These are phyloP conservation scores for Andinoacara biseriatus DNA, from an alignment of 2,113 vertebrate genomes.

Conservation along the genomic window DNA sequence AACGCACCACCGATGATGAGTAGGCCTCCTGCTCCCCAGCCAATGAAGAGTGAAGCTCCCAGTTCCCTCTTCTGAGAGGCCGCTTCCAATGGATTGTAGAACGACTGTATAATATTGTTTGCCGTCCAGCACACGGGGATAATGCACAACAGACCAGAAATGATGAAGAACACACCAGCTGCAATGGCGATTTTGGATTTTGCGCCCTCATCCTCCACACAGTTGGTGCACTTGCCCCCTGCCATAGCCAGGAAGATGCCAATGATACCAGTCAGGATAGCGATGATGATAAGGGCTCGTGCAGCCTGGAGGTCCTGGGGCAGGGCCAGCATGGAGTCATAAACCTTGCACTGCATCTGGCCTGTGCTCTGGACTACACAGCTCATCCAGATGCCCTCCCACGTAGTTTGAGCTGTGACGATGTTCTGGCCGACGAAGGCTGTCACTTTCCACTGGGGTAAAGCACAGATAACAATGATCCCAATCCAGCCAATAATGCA, in stretches of 20 bases:
- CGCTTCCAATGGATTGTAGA: slow-evolving; percentile 84
- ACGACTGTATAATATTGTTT: slow-evolving; percentile 83
- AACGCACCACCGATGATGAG: slow-evolving; percentile 86
- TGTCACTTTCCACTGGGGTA: slow-evolving; percentile 92
- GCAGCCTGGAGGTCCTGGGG: slow-evolving; percentile 88
- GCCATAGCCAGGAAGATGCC: slow-evolving; percentile 83
- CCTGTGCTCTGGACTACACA: slow-evolving; percentile 95
- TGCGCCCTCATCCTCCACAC: slow-evolving; percentile 84
- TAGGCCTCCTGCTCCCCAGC: slow-evolving; percentile 86
- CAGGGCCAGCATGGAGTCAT: slow-evolving; percentile 90
- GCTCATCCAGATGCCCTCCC: slow-evolving; percentile 97
- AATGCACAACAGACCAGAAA: slow-evolving; percentile 83
- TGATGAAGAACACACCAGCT: slow-evolving; percentile 82
- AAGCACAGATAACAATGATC: slow-evolving; percentile 81
- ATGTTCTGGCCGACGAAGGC: slow-evolving; percentile 90
- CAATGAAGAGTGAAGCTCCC: slow-evolving; percentile 89
- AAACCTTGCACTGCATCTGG: slow-evolving; percentile 95
- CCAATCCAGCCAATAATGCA: slow-evolving; percentile 90
- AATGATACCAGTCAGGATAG: slow-evolving; percentile 83
- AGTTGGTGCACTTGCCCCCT: slow-evolving; percentile 94
- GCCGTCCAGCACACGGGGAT: slow-evolving; percentile 91
- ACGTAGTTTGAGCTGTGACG: slow-evolving; percentile 86
- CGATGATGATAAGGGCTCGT: slow-evolving; percentile 84
- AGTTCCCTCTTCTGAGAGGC: slow-evolving; percentile 85
- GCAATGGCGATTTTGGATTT: slow-evolving; percentile 86